These are phyloP conservation scores for Tiliacea citrago DNA, from an alignment of 2,888 invertebrate species.

Conservation along the genomic window DNA sequence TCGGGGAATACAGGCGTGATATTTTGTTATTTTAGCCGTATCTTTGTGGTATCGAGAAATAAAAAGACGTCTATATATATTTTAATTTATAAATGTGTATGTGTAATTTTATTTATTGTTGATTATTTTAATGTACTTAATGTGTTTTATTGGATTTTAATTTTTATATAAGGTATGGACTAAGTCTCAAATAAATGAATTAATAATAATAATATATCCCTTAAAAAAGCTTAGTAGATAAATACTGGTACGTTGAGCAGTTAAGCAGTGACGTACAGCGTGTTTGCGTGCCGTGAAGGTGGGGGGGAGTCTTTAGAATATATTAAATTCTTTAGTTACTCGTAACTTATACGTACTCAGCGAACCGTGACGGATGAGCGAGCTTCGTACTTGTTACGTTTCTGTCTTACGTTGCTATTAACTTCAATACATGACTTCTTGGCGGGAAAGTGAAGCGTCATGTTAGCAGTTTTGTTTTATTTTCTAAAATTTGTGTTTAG, in stretches of 20 bases:
- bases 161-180: too few species aligned
- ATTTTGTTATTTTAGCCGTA: background rate
- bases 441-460: too few species aligned
- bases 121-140: too few species aligned
- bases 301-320: conserved; percentile 60
- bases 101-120: too few species aligned
- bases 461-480: too few species aligned
- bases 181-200: too few species aligned
- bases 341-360: conserved; percentile 65
- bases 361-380: conserved; percentile 64
- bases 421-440: too few species aligned
- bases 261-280: conserved; percentile 56
- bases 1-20: background rate
- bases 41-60: background rate
- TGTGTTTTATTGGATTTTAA: too few species aligned
- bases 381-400: conserved; percentile 52
- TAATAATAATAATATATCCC: background rate
- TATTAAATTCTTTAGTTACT: conserved; percentile 66
- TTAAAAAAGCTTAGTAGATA: conserved; percentile 22
- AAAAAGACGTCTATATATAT: background rate
- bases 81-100: too few species aligned
- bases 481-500: too few species aligned
- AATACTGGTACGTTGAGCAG: conserved; percentile 44
- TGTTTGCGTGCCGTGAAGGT: conserved; percentile 55
- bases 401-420: conserved; percentile 55